A percentile compares a stretch with the other conserved stretches of the same genome.
phyloP scores from a whole-genome alignment of 2,797 vertebrate species.

The Cynopterus sphinx region DNA sequence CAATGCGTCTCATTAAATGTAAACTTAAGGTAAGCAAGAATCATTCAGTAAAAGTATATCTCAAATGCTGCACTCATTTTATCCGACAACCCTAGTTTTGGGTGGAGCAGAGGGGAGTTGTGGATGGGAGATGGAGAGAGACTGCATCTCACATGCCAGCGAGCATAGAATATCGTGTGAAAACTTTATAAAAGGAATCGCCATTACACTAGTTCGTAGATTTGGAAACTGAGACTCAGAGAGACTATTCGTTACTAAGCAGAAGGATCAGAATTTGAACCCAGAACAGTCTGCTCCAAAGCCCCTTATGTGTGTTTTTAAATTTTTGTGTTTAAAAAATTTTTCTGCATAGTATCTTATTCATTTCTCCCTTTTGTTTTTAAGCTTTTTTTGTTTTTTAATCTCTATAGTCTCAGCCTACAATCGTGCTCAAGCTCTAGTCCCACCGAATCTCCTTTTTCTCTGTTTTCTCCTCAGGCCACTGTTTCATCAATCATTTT shows the following conservation, averaged over 20 bases:
- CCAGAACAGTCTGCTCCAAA: neutral
- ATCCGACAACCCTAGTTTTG: neutral
- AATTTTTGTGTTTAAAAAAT: neutral
- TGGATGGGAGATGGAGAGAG: neutral
- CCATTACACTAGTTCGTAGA: neutral
- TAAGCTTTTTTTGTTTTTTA: neutral
- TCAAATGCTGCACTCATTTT: conserved; percentile 14
- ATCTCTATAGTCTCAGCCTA: neutral
- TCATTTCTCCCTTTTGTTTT: neutral
- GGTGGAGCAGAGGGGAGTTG: neutral
- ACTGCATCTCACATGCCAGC: neutral
- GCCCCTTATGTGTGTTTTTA: neutral
- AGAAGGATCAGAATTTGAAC: neutral
- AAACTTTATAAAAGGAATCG: neutral
- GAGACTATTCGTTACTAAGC: neutral
- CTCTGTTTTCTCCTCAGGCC: neutral
- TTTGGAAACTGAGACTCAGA: neutral
- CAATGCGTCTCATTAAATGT: neutral
- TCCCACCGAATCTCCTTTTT: neutral
- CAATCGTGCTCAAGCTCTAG: neutral
- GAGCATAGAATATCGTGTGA: neutral
- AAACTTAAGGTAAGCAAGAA: conserved; percentile 31
- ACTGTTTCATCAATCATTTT: neutral
- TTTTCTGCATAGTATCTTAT: neutral
- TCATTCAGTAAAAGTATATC: neutral